These are phyloP conservation scores for Neotoxoptera formosana DNA, from an alignment of 1,140 invertebrate species.

Conservation along the genomic window DNA sequence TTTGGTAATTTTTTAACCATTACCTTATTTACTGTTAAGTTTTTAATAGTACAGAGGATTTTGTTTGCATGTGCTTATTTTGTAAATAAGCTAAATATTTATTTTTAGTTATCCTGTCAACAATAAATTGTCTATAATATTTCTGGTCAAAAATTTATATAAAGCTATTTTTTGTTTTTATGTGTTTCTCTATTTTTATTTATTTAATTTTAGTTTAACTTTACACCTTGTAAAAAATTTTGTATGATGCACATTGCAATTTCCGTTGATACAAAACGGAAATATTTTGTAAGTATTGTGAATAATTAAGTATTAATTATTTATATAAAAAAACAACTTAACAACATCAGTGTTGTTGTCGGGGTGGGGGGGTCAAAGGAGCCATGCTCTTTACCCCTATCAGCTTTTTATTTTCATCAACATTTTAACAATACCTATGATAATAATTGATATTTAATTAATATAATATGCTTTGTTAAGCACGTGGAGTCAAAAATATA, in stretches of 20 bases:
- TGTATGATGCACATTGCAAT: too few relatives aligned
- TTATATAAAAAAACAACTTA: too few relatives aligned
- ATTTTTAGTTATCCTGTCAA: too few relatives aligned
- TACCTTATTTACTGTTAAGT: neutral
- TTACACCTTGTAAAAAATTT: neutral
- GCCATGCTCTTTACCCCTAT: too few relatives aligned
- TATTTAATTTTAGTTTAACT: neutral
- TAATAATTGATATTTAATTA: too few relatives aligned
- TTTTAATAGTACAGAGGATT: neutral
- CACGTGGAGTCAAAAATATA: too few relatives aligned
- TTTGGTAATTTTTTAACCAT: neutral
- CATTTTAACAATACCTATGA: too few relatives aligned
- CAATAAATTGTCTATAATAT: neutral
- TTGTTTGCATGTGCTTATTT: neutral
- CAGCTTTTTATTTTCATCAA: too few relatives aligned
- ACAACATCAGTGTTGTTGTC: too few relatives aligned
- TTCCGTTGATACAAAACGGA: neutral
- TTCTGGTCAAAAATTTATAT: neutral
- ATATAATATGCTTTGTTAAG: too few relatives aligned
- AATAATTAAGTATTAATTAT: slow-evolving; percentile 2
- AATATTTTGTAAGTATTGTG: neutral
- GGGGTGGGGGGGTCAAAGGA: too few relatives aligned
- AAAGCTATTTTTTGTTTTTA: neutral
- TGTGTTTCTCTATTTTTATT: neutral
- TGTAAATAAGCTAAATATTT: neutral